Conservation (phyloP, 2,797 vertebrate genomes). For the Hydrocynus forskahlii region DNA sequence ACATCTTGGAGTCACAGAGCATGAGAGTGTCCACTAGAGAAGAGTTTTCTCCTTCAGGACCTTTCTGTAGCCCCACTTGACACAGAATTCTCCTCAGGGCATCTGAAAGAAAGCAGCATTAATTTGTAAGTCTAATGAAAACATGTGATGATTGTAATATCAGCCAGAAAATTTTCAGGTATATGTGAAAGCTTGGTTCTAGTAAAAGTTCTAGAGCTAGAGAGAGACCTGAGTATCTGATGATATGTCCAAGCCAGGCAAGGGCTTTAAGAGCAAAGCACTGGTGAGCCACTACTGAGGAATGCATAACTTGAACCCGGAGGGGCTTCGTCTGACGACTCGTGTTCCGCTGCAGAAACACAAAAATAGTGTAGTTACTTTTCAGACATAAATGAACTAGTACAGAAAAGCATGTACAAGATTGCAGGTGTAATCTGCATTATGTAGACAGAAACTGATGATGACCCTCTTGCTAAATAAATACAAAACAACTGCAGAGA, state of each 20-base stretch:
- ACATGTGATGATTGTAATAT: background rate
- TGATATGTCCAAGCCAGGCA: constrained; percentile 89
- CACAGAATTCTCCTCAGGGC: constrained; percentile 92
- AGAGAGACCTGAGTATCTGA: constrained; percentile 90
- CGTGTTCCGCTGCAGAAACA: constrained; percentile 86
- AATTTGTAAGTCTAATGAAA: background rate
- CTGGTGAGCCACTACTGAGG: constrained; percentile 95
- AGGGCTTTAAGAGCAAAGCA: constrained; percentile 93
- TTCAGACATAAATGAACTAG: background rate
- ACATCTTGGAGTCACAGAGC: constrained; percentile 95
- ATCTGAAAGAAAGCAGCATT: constrained; percentile 71
- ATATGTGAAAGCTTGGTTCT: no score
- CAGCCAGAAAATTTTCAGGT: background rate
- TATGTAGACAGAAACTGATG: background rate
- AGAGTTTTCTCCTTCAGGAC: constrained; percentile 87
- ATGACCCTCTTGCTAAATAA: background rate
- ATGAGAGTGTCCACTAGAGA: constrained; percentile 92
- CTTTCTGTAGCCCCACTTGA: constrained; percentile 90
- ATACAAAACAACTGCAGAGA: background rate
- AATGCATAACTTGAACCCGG: constrained; percentile 97
- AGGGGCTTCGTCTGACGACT: constrained; percentile 95
- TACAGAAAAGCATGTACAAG: background rate
- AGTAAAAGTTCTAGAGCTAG: background rate
- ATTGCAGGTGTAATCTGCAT: background rate
- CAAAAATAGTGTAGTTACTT: background rate